Percentiles rank a stretch among this genome's conserved stretches.
Evolutionary conservation across 2,797 vertebrate genomes (phyloP).

Genomic region (Acanthornis magna): DNA sequence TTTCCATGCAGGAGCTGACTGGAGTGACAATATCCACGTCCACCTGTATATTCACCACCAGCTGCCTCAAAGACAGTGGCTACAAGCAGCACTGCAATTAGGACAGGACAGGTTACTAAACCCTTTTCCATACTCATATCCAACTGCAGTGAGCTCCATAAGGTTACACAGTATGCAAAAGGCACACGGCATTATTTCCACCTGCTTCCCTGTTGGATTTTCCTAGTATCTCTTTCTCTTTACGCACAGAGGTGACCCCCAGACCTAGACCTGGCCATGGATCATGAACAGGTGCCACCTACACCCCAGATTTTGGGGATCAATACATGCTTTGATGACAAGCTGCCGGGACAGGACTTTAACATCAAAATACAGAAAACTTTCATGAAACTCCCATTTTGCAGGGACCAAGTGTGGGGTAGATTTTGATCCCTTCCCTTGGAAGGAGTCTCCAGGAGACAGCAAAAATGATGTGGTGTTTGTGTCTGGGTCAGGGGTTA

Average conservation of each 20-base stretch:
- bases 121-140: not conserved
- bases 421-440: not conserved
- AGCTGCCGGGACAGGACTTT: not conserved
- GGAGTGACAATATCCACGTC: not conserved
- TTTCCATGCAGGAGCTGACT: not conserved
- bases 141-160: not conserved
- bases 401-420: not conserved
- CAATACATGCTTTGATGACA: not conserved
- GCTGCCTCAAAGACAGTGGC: not conserved
- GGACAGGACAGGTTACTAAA: not conserved
- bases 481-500: not conserved
- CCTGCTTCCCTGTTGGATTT: not conserved
- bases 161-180: accelerated
- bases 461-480: accelerated
- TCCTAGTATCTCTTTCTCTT: not conserved
- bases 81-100: not conserved
- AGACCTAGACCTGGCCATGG: not conserved
- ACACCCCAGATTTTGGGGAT: not conserved
- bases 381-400: too few species aligned
- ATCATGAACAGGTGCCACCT: not conserved
- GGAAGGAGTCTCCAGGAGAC: not conserved
- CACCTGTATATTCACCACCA: not conserved
- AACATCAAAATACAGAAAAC: not conserved
- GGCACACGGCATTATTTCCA: not conserved
- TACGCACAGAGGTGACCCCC: not conserved